Evolutionary conservation across 1,140 invertebrate genomes (phyloP).

Genomic region (Drosophila nigromelanica): DNA sequence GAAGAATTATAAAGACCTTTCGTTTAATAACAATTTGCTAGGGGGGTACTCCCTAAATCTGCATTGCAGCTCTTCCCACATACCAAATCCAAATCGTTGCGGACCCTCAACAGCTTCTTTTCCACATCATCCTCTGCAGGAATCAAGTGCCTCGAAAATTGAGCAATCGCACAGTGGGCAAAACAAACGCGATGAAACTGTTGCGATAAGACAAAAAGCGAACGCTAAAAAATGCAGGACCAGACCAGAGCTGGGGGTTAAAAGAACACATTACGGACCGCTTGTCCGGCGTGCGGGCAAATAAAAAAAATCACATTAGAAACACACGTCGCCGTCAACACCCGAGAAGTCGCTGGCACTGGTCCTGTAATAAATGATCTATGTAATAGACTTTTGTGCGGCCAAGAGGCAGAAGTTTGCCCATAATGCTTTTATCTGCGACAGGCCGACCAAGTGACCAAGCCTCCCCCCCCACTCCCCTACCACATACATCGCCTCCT

Average conservation of each 20-base stretch:
- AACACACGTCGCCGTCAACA: constrained; percentile 70
- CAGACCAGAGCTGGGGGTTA: constrained; percentile 2
- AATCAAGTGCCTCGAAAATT: constrained; percentile 43
- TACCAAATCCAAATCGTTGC: neutral
- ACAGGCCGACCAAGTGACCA: constrained; percentile 42
- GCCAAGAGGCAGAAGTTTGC: constrained; percentile 43
- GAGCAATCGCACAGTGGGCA: constrained; percentile 29
- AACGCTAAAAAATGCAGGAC: constrained; percentile 35
- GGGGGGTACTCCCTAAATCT: too few species aligned
- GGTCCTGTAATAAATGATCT: constrained; percentile 77
- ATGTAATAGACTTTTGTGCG: constrained; percentile 77
- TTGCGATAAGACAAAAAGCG: constrained; percentile 41
- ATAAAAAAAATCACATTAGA: constrained; percentile 77
- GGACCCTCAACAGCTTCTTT: neutral
- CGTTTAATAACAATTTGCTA: too few species aligned
- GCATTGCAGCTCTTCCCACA: neutral
- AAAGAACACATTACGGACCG: constrained; percentile 28
- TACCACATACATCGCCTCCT: constrained; percentile 11
- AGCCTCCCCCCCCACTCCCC: constrained; percentile 2
- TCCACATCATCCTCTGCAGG: neutral
- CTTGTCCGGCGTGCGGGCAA: constrained; percentile 26
- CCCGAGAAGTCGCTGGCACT: constrained; percentile 11
- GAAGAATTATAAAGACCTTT: too few species aligned
- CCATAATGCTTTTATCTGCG: constrained; percentile 75
- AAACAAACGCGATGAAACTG: constrained; percentile 35